Evolutionary conservation across 2,888 invertebrate genomes (phyloP).

Genomic region (Trachelus troglodyta): DNA sequence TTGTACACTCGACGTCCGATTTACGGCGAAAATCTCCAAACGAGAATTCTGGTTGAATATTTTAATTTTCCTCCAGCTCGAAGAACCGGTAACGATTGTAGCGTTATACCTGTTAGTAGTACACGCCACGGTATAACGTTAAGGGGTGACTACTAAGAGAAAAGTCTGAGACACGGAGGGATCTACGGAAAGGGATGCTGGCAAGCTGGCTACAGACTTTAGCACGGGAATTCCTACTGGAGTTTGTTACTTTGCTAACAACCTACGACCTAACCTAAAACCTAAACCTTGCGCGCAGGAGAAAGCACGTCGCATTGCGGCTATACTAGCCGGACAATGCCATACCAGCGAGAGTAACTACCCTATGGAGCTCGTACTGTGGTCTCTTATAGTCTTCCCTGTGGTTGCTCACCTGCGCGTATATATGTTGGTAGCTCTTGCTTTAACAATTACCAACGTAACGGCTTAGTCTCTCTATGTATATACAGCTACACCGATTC

Average conservation of each 20-base stretch:
- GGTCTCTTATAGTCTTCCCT: conserved; percentile 30
- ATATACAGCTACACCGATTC: background rate
- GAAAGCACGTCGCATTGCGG: conserved; percentile 51
- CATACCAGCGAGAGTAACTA: conserved; percentile 51
- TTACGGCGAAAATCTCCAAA: no score
- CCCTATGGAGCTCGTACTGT: conserved; percentile 56
- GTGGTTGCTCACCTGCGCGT: background rate
- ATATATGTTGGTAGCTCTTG: background rate
- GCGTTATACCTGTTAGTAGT: background rate
- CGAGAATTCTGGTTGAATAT: no score
- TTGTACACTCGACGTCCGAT: no score
- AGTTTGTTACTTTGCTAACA: conserved; percentile 62
- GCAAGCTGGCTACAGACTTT: background rate
- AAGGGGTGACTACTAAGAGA: background rate
- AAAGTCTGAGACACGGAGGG: background rate
- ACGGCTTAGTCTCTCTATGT: background rate
- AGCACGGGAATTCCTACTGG: conserved; percentile 35
- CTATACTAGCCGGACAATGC: conserved; percentile 44
- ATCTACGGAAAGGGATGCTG: background rate
- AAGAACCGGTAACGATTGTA: background rate
- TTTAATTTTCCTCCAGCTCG: background rate
- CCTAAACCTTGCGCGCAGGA: conserved; percentile 51
- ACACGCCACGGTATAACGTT: background rate
- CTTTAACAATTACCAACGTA: conserved; percentile 8
- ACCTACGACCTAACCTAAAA: conserved; percentile 52